Base-by-base conservation (phyloP, 2,113 vertebrate genomes). In the Malaclemys terrapin region DNA sequence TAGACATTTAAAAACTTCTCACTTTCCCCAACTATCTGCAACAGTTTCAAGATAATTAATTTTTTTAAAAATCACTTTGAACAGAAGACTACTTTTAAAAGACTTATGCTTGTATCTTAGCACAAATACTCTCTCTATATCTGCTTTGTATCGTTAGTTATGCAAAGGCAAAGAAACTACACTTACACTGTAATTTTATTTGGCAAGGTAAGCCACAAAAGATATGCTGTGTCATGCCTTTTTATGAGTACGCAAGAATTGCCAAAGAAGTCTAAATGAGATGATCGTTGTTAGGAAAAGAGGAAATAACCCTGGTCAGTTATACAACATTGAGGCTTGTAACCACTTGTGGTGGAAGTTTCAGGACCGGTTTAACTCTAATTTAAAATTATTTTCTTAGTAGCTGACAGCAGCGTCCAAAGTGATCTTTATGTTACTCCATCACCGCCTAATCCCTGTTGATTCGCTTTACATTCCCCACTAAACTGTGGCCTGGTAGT, bases 221-320 rank as follows among this genome's bases (percentile, higher is more conserved):
- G 87, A 95, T 97, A 97, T 95, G 96, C 95, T 97, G 91, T 94
- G 96, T 97, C 96, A 97, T 97, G 96, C 96, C 94, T 96, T 97
- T 96, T 96, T 96, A 94, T 96, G 95, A 42, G 87, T 89, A 84
- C 87, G 65, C 84, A 93, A 94, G 92, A 96, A 96, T 88, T 97
- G 95, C 94, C 95, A 95, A 89, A 88, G 89, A 95, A 95, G 87
- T 91, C 94, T 97, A 95, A 96, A 97, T 97, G 95, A 97, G 84
- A 94, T 0, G 14, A 89, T 97, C 86, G 69, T 95, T 96, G 95
- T 1, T 25, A 96, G 91, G 93, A 96, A 94, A 97, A 97, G 97
- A 97, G 97, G 97, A 97, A 97, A 97, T 10, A 0, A 91, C 79
- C 88, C 65, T 38, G 65, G n/a, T 72, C 94, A 96, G 93, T 97